These are phyloP conservation scores for Moxostoma hubbsi DNA, from an alignment of 2,797 vertebrate species.

Conservation along the genomic window DNA sequence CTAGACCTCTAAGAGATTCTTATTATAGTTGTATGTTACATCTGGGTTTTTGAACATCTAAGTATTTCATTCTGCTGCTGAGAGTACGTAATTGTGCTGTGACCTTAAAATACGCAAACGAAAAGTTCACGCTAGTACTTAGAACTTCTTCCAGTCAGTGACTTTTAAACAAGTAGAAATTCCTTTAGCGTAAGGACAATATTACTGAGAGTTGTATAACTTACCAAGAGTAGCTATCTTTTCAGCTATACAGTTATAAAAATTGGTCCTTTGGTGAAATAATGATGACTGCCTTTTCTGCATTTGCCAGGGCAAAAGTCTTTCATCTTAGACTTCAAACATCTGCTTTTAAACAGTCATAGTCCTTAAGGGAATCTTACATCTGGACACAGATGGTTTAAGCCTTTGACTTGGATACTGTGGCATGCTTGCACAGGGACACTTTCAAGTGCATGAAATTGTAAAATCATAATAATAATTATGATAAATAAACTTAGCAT, in stretches of 20 bases:
- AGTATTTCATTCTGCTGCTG: neutral
- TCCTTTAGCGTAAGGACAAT: slow-evolving; percentile 1
- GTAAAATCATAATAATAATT: neutral
- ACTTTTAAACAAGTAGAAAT: neutral
- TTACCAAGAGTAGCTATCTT: neutral
- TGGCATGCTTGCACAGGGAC: neutral
- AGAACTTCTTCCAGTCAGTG: neutral
- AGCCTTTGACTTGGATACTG: slow-evolving; percentile 1
- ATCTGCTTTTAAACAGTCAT: slow-evolving; percentile 32
- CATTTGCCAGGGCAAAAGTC: slow-evolving; percentile 2
- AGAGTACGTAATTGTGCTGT: slow-evolving; percentile 22
- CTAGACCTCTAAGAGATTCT: slow-evolving; percentile 4
- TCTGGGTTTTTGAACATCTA: neutral
- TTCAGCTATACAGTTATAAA: neutral
- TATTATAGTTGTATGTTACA: slow-evolving; percentile 19
- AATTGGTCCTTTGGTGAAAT: slow-evolving; percentile 8
- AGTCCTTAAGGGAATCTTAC: slow-evolving; percentile 27
- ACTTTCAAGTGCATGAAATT: slow-evolving; percentile 22
- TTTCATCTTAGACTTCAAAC: slow-evolving; percentile 57
- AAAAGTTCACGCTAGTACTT: neutral
- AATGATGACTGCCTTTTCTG: slow-evolving; percentile 16
- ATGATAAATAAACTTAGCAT: neutral
- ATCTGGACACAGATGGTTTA: slow-evolving; percentile 25
- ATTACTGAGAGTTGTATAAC: neutral
- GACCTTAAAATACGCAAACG: slow-evolving; percentile 28